Conservation (phyloP, 1,140 invertebrate genomes). For the Drosophila pseudoobscura region DNA sequence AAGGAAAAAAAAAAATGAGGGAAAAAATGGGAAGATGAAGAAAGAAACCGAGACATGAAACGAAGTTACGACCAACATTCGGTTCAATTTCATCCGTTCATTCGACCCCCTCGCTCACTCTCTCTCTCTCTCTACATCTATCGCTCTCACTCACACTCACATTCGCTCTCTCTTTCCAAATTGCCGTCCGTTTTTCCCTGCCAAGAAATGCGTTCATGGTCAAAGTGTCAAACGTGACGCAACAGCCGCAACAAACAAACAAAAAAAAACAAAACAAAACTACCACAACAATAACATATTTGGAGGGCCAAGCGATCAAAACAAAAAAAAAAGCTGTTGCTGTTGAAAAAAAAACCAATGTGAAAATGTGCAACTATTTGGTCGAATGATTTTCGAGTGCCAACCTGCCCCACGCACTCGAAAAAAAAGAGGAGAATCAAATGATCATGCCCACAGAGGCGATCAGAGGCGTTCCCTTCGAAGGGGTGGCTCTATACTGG, state of each 20-base stretch:
- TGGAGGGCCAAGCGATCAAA: conserved; percentile 29
- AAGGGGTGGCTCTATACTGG: no score
- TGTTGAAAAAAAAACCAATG: conserved; percentile 17
- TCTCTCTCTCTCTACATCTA: conserved; percentile 26
- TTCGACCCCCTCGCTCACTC: neutral
- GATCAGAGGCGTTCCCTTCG: no score
- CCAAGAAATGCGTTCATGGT: conserved; percentile 78
- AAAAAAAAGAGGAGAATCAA: conserved; percentile 6
- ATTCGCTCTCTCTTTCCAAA: conserved; percentile 1
- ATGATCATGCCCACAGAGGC: no score
- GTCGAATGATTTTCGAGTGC: conserved; percentile 46
- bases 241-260: conserved; percentile 39
- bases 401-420: conserved; percentile 16
- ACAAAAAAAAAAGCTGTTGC: neutral
- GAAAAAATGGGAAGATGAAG: conserved; percentile 26
- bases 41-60: conserved; percentile 39
- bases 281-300: conserved; percentile 25
- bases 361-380: conserved; percentile 51
- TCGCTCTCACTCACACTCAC: conserved; percentile 18
- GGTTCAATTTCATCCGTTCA: conserved; percentile 41
- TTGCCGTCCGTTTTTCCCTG: conserved; percentile 53
- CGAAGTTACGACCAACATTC: conserved; percentile 61
- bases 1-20: conserved; percentile 33
- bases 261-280: conserved; percentile 8
- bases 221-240: conserved; percentile 70